Conservation (phyloP, 2,113 vertebrate species). For the Tapirus terrestris region DNA sequence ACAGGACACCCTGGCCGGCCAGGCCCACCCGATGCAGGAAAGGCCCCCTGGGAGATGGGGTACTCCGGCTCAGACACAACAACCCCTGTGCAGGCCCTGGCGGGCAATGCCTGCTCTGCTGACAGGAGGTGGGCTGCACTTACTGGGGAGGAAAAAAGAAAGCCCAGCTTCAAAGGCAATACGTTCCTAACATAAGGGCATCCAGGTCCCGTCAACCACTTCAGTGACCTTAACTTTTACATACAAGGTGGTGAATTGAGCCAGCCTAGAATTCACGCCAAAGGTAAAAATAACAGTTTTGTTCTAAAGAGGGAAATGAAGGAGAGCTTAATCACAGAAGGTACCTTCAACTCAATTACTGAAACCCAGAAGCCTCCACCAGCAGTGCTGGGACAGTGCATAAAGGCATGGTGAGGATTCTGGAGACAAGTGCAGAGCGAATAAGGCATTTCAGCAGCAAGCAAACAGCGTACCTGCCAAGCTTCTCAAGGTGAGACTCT, state of each 20-base stretch:
- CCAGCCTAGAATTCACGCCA: constrained; percentile 12
- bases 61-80: background rate
- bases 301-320: constrained; percentile 11
- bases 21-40: background rate
- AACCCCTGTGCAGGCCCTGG: background rate
- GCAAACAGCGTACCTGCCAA: background rate
- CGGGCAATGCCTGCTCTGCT: background rate
- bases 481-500: background rate
- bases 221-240: background rate
- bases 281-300: background rate
- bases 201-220: background rate
- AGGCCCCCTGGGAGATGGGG: background rate
- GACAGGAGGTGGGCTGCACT: background rate
- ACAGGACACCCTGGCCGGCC: background rate
- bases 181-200: background rate
- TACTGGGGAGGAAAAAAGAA: background rate
- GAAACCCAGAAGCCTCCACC: background rate
- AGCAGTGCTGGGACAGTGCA: background rate
- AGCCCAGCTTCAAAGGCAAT: background rate
- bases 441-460: background rate
- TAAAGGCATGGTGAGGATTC: background rate
- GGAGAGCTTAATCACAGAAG: background rate
- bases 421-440: rapidly evolving
- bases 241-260: background rate
- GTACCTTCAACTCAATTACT: background rate